Conservation (phyloP, 2,113 vertebrate species). For the Pseudois nayaur region DNA sequence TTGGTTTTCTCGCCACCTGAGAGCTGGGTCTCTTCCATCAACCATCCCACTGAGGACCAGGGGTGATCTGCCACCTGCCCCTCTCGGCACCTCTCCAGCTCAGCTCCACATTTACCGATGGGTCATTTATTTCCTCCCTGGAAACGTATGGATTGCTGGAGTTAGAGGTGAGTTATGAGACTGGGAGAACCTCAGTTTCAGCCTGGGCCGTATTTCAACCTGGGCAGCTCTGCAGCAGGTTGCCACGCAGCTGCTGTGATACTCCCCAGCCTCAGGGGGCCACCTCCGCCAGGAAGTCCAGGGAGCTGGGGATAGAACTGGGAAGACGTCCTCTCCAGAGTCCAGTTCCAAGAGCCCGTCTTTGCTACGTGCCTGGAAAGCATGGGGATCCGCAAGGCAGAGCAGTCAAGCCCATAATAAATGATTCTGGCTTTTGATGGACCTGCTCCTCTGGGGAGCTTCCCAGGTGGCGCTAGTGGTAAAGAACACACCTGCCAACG, state of each 20-base stretch:
- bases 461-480: neutral
- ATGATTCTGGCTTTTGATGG: neutral
- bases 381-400: fast-evolving
- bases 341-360: fast-evolving
- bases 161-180: conserved; percentile 55
- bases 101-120: conserved; percentile 5
- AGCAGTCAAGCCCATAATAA: fast-evolving
- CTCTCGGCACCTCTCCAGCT: neutral
- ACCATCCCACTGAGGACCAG: neutral
- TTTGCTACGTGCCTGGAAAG: neutral
- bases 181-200: conserved; percentile 39
- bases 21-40: neutral
- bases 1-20: neutral
- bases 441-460: neutral
- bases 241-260: neutral
- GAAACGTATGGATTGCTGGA: conserved; percentile 40
- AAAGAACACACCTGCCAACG: neutral
- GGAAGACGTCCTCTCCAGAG: too few relatives aligned
- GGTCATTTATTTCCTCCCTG: conserved; percentile 64
- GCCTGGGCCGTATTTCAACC: conserved; percentile 48
- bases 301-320: neutral
- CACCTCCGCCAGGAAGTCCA: neutral
- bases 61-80: neutral
- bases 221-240: neutral
- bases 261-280: neutral